Base-by-base conservation (phyloP, 2,797 vertebrate species). In the Pseudocheirus occidentalis region DNA sequence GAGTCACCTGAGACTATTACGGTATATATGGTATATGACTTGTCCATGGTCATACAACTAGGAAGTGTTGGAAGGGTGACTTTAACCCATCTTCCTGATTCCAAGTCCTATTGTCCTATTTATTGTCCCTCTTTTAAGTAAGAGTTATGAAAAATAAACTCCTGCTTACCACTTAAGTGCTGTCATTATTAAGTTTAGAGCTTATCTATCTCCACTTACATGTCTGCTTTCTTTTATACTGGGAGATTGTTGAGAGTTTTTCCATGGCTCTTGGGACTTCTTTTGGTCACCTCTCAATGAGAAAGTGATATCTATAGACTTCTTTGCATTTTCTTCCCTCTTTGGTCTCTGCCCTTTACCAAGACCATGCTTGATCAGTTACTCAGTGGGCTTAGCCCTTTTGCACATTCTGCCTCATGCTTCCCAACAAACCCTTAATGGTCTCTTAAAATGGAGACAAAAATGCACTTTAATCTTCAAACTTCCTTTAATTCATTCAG, bases 81-180 rank as follows among this genome's bases (percentile, higher is more conserved):
- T 81, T 46, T 87, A 87, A 87, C 73, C 40, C 40, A 27, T 27
- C 73, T 87, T 87, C 24, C 40, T 50, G 40, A 87, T 18, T 87
- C 40, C 73, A 87, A 46, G 40, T 46, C 21, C 40, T 87, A n/a
- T n/a, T n/a, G n/a, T n/a, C n/a, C 73, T 81, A 21, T 7, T 2
- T n/a, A 1, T 73, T 27, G 18, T 87, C 40, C 5, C 57, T 92
- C 54, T 34, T 93, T 91, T 95, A 55, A 90, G 28, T 29, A 91
- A 90, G 58, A 94, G 50, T 29, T 53, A 90, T 59, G n/a, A 94
- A 93, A 58, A 54, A 92, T 91, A 90, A 81, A 93, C 24, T 94
- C 90, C 87, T n/a, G 55, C 40, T 13, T 81, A 62, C 27, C n/a
- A 46, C 14, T 66, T 66, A 89, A 55, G 24, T 81, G 73, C 0